These are phyloP conservation scores for Odontomyia ornata DNA, from an alignment of 2,888 invertebrate species.

Conservation along the genomic window DNA sequence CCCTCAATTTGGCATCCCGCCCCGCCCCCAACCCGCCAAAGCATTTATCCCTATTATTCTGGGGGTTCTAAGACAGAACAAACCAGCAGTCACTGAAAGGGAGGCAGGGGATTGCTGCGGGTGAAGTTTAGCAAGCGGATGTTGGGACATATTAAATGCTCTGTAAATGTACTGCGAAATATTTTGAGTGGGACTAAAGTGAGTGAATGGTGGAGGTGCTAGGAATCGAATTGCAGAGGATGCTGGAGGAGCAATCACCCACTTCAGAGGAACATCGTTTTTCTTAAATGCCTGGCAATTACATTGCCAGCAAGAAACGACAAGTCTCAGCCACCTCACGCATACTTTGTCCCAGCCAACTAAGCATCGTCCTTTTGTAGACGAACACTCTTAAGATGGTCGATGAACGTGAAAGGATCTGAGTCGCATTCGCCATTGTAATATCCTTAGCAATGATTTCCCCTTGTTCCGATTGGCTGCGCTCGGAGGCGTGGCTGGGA, in stretches of 20 bases:
- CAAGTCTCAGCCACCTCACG: background rate
- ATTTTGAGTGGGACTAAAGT: constrained; percentile 29
- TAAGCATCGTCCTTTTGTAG: background rate
- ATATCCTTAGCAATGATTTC: constrained; percentile 49
- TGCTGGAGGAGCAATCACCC: constrained; percentile 38
- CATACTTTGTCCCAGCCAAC: background rate
- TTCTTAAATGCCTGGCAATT: constrained; percentile 41
- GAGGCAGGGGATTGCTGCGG: constrained; percentile 21
- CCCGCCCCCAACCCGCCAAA: constrained; percentile 19
- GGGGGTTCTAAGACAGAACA: constrained; percentile 42
- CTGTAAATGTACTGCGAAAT: constrained; percentile 50
- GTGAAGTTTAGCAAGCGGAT: constrained; percentile 33
- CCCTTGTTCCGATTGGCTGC: constrained; percentile 56
- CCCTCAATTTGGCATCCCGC: constrained; percentile 48
- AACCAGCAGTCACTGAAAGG: background rate
- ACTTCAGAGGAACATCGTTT: constrained; percentile 30
- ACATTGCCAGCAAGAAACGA: constrained; percentile 4
- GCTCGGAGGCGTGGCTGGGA: constrained; percentile 50
- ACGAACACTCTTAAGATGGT: constrained; percentile 7
- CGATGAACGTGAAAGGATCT: background rate
- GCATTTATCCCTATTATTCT: constrained; percentile 51
- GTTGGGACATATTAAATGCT: constrained; percentile 46
- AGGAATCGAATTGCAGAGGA: background rate
- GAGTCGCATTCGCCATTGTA: constrained; percentile 27
- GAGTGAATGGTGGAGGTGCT: background rate